Percentiles rank a stretch among this genome's conserved stretches.
These are phyloP conservation scores for Willowsia nigromaculata DNA, from an alignment of 2,888 invertebrate genomes.

Conservation along the genomic window DNA sequence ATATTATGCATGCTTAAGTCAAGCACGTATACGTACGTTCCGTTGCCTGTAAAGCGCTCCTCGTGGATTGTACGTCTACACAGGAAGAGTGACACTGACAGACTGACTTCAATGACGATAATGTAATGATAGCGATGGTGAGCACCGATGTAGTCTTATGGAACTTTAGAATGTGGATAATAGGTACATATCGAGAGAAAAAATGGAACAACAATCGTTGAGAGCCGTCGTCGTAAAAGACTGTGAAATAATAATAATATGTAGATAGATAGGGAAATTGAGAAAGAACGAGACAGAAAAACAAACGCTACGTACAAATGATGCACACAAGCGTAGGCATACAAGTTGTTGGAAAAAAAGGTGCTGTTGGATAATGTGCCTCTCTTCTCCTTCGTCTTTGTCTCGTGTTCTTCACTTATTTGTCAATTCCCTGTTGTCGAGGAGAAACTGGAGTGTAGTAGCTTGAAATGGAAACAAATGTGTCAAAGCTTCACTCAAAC, in stretches of 20 bases:
- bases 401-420: not conserved
- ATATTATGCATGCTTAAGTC: not conserved
- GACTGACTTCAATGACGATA: not conserved
- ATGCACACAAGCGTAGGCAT: not conserved
- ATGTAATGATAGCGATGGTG: not conserved
- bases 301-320: not conserved
- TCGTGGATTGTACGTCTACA: not conserved
- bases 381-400: not conserved
- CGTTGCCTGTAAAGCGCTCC: not conserved
- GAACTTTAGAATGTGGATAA: no score
- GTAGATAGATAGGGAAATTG: not conserved
- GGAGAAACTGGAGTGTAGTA: not conserved
- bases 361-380: not conserved
- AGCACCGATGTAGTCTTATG: no score
- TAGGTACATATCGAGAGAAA: not conserved
- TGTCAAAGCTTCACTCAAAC: slow-evolving; percentile 3
- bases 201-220: not conserved
- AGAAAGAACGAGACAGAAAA: not conserved
- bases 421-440: not conserved
- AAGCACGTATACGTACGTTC: not conserved
- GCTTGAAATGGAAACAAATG: slow-evolving; percentile 1
- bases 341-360: not conserved
- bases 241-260: not conserved
- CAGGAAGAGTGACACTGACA: not conserved
- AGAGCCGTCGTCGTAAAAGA: not conserved